A percentile compares a stretch with the other conserved stretches of the same genome.
These are phyloP conservation scores for Zoanthus sociatus DNA, from an alignment of 92 coral and sea anemone genomes.

Conservation along the genomic window DNA sequence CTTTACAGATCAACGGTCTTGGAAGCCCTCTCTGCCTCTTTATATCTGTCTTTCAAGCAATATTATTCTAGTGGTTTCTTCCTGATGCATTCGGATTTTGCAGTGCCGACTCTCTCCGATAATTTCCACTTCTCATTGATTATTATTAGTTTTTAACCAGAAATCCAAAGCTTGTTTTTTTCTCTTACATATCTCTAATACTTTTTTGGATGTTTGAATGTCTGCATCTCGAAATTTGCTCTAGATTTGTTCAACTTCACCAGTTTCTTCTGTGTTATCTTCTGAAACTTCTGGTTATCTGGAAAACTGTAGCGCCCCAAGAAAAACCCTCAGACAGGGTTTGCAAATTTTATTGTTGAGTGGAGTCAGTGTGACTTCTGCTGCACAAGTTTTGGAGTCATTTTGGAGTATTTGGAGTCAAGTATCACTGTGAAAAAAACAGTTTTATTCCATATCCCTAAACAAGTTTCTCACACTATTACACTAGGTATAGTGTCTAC, in stretches of 20 bases:
- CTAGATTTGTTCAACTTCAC: not conserved
- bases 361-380: too few relatives aligned
- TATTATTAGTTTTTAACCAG: not conserved
- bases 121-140: not conserved
- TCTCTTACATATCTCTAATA: not conserved
- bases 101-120: not conserved
- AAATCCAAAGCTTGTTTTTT: not conserved
- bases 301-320: too few relatives aligned
- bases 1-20: slow-evolving; percentile 8
- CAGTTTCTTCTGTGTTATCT: not conserved
- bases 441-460: too few relatives aligned
- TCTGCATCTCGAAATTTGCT: slow-evolving; percentile 6
- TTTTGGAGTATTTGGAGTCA: too few relatives aligned
- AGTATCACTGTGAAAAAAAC: too few relatives aligned
- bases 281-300: not conserved
- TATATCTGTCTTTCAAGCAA: not conserved
- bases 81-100: slow-evolving; percentile 7
- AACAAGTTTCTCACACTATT: too few relatives aligned
- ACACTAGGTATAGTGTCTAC: too few relatives aligned
- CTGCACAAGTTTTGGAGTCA: too few relatives aligned
- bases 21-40: not conserved
- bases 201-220: slow-evolving; percentile 9
- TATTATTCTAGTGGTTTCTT: not conserved
- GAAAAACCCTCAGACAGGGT: too few relatives aligned
- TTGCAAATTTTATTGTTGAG: too few relatives aligned